These are phyloP conservation scores for Pteruthius melanotis DNA, from an alignment of 2,113 vertebrate species.

Conservation along the genomic window DNA sequence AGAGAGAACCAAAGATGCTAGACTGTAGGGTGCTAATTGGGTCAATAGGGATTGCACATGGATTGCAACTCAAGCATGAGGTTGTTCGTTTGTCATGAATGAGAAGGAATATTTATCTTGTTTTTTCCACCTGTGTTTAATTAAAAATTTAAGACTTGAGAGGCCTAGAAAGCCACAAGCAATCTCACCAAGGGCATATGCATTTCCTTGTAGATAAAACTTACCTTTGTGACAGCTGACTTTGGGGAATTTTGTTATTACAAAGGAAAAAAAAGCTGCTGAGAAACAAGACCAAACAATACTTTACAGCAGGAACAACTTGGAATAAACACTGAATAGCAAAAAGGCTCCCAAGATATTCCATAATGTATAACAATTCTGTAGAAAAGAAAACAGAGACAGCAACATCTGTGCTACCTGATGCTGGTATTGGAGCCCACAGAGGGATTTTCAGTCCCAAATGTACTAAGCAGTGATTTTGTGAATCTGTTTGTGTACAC, in stretches of 20 bases:
- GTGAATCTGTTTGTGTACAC: neutral
- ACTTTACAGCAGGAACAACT: neutral
- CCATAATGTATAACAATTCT: neutral
- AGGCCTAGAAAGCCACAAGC: neutral
- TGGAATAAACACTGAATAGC: neutral
- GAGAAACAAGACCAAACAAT: neutral
- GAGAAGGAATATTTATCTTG: neutral
- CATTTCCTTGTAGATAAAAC: neutral
- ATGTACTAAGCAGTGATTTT: neutral
- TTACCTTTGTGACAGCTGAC: neutral
- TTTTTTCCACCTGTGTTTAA: neutral
- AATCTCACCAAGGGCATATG: neutral
- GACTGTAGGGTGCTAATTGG: neutral
- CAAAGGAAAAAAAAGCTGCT: neutral
- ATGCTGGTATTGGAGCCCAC: neutral
- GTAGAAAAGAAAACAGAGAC: neutral
- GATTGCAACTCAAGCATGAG: neutral
- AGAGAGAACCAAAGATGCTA: neutral
- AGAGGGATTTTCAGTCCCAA: neutral
- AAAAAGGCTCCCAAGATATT: slow-evolving; percentile 4
- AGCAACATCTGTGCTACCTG: neutral
- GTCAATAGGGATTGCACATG: neutral
- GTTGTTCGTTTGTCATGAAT: neutral
- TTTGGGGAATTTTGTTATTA: neutral
- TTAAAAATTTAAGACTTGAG: neutral